Base-by-base conservation (phyloP, 2,797 vertebrate species). In the Carduelis carduelis region DNA sequence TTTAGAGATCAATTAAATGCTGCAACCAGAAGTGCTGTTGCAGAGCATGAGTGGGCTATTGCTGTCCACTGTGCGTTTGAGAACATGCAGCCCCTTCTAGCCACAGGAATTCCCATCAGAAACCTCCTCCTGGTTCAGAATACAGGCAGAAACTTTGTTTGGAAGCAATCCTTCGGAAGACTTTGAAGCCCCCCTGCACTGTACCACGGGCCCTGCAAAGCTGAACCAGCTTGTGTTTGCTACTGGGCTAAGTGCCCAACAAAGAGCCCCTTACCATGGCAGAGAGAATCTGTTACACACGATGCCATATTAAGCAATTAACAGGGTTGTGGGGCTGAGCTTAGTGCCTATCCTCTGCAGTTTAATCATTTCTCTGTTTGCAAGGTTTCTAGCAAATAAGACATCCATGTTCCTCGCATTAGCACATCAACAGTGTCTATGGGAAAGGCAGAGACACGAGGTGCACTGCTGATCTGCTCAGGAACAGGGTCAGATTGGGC, bases 201-300 rank as follows among this genome's bases (percentile, higher is more conserved):
- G 20, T 14, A 47, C 53, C 13, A 11, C 3, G 34, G 56, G 35
- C 49, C 74, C 61, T 47, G 47, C 1, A 10, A 93, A 90, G 89
- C 46, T 81, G 53, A 95, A 92, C 32, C 89, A 74, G 81, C 57
- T 92, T 83, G 69, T 66, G 70, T 93, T 92, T 90, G 77, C 44
- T 70, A 69, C 75, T 82, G 90, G 85, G 75, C 71, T 84, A 76
- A 56, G 75, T 79, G 90, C 85, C 75, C 82, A 93, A 56, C 41
- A 77, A 83, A 83, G 87, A 95, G 74, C 53, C 69, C 70, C 80
- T 90, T 46, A 52, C 44, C 74, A 53, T 7, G 64, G 83, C 72
- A 90, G 65, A 90, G 65, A 81, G 32, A 81, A 83, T 63, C 77
- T 89, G 89, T 90, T 90, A 92, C 70, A 90, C 57, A 44, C 0